A percentile compares a stretch with the other conserved stretches of the same genome.
phyloP scores from a whole-genome alignment of 2,888 invertebrate genomes.

The Operophtera brumata region DNA sequence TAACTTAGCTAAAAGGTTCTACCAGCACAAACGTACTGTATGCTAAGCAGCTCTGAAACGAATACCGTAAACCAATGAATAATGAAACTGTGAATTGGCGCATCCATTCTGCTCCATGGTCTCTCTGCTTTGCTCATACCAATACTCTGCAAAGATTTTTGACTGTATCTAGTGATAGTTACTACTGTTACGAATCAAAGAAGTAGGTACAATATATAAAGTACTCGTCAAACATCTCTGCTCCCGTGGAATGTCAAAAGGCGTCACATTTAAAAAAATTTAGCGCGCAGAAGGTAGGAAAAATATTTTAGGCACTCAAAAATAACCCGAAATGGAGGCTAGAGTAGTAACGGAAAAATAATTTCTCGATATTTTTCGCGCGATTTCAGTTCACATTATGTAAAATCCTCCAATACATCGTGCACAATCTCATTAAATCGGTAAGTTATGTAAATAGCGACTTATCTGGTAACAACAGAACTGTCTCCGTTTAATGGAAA shows the following conservation, averaged over 20 bases:
- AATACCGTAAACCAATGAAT: background rate
- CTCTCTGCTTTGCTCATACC: background rate
- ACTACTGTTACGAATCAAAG: no score
- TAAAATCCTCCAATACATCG: constrained; percentile 8
- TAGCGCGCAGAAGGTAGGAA: no score
- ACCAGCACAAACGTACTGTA: background rate
- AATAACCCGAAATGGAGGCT: no score
- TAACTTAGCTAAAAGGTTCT: no score
- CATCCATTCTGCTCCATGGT: background rate
- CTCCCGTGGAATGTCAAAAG: no score
- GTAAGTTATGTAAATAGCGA: constrained; percentile 13
- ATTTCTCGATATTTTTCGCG: background rate
- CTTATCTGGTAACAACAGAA: constrained; percentile 12
- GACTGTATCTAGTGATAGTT: no score
- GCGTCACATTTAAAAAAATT: no score
- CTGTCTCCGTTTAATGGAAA: constrained; percentile 9
- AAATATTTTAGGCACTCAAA: no score
- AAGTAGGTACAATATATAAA: no score
- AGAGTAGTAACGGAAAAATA: background rate
- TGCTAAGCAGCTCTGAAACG: background rate
- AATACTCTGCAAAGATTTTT: background rate
- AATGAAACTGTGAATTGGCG: background rate
- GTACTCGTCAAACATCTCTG: no score
- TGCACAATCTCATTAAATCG: constrained; percentile 12
- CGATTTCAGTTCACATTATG: constrained; percentile 4